Percentiles rank a stretch among this genome's conserved stretches.
These are phyloP conservation scores for Tupiocoris notatus DNA, from an alignment of 2,888 invertebrate genomes.

Conservation along the genomic window DNA sequence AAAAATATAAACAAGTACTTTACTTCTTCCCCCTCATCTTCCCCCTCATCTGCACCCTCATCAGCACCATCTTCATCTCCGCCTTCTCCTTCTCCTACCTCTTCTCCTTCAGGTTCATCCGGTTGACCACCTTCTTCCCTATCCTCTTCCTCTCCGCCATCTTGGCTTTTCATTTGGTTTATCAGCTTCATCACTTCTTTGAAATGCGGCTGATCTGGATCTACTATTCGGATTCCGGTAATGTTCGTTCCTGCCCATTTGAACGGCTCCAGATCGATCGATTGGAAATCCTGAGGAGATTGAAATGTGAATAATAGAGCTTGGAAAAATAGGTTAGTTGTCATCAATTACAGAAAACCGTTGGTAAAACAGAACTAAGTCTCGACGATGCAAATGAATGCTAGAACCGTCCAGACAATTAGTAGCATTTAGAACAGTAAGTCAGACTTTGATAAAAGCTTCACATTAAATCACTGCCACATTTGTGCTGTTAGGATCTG, in stretches of 20 bases:
- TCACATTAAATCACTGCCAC: too few species aligned
- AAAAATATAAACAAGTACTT: too few species aligned
- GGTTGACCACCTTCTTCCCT: neutral
- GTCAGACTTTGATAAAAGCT: too few species aligned
- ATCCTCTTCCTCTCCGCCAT: slow-evolving; percentile 10
- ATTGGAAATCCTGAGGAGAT: slow-evolving; percentile 57
- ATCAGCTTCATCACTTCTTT: slow-evolving; percentile 47
- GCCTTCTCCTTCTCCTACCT: slow-evolving; percentile 1
- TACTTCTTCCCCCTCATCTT: slow-evolving; percentile 9
- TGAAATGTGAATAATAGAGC: neutral
- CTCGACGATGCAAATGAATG: too few species aligned
- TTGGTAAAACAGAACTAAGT: too few species aligned
- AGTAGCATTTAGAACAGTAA: too few species aligned
- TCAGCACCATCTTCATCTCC: neutral
- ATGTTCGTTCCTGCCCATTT: slow-evolving; percentile 60
- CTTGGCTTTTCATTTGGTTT: slow-evolving; percentile 19
- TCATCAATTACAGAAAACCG: neutral
- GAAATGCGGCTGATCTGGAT: slow-evolving; percentile 54
- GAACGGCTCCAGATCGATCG: slow-evolving; percentile 58
- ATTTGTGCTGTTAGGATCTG: too few species aligned
- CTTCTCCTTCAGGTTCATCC: slow-evolving; percentile 1
- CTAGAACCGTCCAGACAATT: too few species aligned
- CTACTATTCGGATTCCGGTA: slow-evolving; percentile 58
- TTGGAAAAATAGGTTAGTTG: neutral
- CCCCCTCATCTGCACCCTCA: slow-evolving; percentile 6